Evolutionary conservation across 1,140 invertebrate genomes (phyloP).

Genomic region (Drosophila varians): DNA sequence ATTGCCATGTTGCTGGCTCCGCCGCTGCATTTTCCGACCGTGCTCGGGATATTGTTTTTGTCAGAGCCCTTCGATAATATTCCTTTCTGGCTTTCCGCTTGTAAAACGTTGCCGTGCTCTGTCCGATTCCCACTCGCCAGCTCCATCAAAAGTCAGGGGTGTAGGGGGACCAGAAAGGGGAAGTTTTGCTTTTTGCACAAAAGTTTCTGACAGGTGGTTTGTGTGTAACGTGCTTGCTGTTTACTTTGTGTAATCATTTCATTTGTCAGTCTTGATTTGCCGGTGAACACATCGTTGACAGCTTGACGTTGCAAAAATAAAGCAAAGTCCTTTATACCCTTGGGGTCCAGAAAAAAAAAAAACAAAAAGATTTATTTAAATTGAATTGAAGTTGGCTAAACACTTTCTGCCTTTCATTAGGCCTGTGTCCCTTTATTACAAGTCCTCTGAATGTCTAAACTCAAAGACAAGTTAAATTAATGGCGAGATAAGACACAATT

Average conservation of each 20-base stretch:
- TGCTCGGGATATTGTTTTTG: constrained; percentile 54
- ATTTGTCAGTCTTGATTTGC: constrained; percentile 79
- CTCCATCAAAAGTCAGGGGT: not conserved
- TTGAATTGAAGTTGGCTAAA: not conserved
- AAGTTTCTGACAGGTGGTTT: constrained; percentile 76
- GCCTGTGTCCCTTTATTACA: no score
- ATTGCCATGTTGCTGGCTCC: constrained; percentile 76
- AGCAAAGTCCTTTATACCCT: not conserved
- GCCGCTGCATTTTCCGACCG: constrained; percentile 60
- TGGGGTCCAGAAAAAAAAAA: constrained; percentile 20
- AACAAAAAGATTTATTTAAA: constrained; percentile 5
- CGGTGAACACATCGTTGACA: constrained; percentile 55
- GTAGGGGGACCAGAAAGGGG: not conserved
- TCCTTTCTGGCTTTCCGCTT: constrained; percentile 72
- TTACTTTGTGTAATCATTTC: constrained; percentile 82
- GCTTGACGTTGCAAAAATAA: constrained; percentile 47
- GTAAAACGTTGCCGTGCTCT: constrained; percentile 54
- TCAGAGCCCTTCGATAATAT: constrained; percentile 63
- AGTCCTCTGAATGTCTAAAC: constrained; percentile 2
- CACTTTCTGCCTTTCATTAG: not conserved
- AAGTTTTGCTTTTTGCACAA: constrained; percentile 40
- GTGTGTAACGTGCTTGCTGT: constrained; percentile 63
- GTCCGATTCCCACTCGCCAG: constrained; percentile 5
- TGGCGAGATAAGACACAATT: constrained; percentile 9
- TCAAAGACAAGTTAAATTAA: constrained; percentile 29